Conservation (phyloP, 2,113 vertebrate genomes). For the Alaudala cheleensis region DNA sequence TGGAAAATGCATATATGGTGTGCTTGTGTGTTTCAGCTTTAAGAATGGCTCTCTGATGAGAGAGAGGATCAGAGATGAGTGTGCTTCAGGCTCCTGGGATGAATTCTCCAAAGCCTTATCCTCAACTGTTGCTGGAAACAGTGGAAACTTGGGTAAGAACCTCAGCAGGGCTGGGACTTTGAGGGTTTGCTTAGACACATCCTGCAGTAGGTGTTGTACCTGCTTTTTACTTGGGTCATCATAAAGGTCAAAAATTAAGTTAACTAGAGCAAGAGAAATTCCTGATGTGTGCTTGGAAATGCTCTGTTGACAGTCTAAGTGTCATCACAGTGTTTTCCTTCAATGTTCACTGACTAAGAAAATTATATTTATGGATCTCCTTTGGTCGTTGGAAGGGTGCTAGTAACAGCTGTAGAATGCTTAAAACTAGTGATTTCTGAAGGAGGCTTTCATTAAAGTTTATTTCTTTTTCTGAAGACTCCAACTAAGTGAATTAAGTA, state of each 20-base stretch:
- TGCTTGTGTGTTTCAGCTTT: constrained; percentile 80
- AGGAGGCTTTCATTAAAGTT: not conserved
- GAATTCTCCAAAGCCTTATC: constrained; percentile 81
- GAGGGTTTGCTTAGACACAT: not conserved
- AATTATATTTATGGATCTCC: not conserved
- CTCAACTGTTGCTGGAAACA: constrained; percentile 84
- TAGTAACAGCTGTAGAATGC: not conserved
- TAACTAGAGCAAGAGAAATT: not conserved
- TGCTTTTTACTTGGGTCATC: not conserved
- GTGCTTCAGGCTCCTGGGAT: constrained; percentile 87
- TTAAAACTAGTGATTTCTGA: not conserved
- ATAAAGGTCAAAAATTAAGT: not conserved
- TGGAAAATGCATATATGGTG: not conserved
- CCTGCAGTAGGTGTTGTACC: not conserved
- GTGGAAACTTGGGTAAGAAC: constrained; percentile 85
- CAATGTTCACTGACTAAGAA: not conserved
- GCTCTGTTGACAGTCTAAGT: not conserved
- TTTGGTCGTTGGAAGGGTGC: not conserved
- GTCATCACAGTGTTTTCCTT: not conserved
- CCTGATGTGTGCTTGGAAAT: not conserved
- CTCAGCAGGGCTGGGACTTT: not conserved
- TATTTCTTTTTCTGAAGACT: not conserved
- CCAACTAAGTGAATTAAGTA: not conserved
- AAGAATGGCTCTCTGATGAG: constrained; percentile 95
- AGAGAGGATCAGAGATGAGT: constrained; percentile 86